Conservation (phyloP, 2,888 invertebrate genomes). For the Bibio marci region DNA sequence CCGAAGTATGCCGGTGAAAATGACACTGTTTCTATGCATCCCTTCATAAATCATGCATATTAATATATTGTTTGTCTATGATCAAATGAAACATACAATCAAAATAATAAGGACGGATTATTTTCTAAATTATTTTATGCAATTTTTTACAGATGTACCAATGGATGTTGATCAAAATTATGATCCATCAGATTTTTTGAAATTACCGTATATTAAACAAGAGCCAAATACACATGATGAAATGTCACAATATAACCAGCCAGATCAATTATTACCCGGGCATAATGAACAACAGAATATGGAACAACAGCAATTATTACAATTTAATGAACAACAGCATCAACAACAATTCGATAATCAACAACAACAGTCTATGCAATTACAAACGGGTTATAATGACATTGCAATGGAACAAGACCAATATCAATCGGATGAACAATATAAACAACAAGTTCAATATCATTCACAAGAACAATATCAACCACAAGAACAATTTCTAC, state of each 20-base stretch:
- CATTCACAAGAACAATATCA: too few species aligned
- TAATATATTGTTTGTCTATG: too few species aligned
- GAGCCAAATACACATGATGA: conserved; percentile 4
- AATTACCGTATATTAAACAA: conserved; percentile 33
- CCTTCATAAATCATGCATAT: too few species aligned
- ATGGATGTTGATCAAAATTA: conserved; percentile 67
- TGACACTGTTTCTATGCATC: too few species aligned
- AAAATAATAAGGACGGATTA: too few species aligned
- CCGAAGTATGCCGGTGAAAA: too few species aligned
- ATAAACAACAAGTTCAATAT: too few species aligned
- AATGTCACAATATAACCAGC: neutral
- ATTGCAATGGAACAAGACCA: conserved; percentile 2
- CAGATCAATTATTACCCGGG: neutral
- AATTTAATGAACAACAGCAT: neutral
- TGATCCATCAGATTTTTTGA: conserved; percentile 71
- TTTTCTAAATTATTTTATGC: too few species aligned
- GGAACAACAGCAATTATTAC: neutral
- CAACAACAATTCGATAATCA: conserved; percentile 10
- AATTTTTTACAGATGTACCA: too few species aligned
- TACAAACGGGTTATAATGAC: neutral
- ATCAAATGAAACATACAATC: too few species aligned
- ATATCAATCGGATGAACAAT: neutral
- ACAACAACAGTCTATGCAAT: conserved; percentile 10
- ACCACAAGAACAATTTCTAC: too few species aligned
- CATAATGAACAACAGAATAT: neutral